phyloP scores from a whole-genome alignment of 1,140 invertebrate species.

The Fopius arisanus region DNA sequence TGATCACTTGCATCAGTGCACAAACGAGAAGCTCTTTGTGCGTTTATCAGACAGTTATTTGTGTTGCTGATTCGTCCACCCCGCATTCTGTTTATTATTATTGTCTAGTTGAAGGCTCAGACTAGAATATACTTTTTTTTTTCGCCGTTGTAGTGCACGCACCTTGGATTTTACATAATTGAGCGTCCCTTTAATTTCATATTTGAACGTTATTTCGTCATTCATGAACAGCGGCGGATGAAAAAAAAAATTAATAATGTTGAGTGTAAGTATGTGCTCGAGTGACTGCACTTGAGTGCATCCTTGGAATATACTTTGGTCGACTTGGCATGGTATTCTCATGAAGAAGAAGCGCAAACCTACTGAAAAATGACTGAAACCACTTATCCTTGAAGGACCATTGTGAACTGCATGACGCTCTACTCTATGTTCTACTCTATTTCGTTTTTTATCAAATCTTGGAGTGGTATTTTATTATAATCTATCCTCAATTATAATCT shows the following conservation, averaged over 20 bases:
- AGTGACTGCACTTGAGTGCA: conserved; percentile 8
- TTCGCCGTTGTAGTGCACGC: not conserved
- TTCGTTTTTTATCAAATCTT: not conserved
- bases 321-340: not conserved
- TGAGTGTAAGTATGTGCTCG: not conserved
- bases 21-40: not conserved
- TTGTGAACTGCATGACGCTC: not conserved
- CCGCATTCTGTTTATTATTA: not conserved
- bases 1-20: conserved; percentile 4
- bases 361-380: conserved; percentile 4
- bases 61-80: not conserved
- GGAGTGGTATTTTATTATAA: not conserved
- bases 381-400: conserved; percentile 9
- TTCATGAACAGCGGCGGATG: not conserved
- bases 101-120: not conserved
- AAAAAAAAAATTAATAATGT: not conserved
- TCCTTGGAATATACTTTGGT: not conserved
- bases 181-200: not conserved
- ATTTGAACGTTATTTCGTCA: not conserved
- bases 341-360: conserved; percentile 2
- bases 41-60: not conserved
- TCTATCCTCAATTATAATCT: too few relatives aligned
- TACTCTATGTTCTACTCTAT: not conserved
- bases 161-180: not conserved
- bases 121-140: not conserved